Evolutionary conservation across 64 coral and sea anemone genomes (phyloP).

Genomic region (Stylophora pistillata): DNA sequence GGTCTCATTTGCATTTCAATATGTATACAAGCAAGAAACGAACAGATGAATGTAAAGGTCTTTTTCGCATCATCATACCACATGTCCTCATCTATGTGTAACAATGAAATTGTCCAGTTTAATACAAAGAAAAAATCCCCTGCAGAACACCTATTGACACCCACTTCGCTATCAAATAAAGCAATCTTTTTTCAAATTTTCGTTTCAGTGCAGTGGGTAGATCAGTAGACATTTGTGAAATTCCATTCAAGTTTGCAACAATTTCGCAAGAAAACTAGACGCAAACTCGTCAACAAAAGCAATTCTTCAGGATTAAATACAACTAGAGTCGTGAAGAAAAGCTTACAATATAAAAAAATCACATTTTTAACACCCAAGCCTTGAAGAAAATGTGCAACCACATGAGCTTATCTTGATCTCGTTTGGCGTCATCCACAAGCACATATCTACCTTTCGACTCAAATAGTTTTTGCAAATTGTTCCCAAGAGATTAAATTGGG

Average conservation of each 20-base stretch:
- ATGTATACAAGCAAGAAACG: conserved; percentile 8
- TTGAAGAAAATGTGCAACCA: conserved; percentile 10
- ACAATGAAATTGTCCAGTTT: not conserved
- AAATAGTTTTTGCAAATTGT: not conserved
- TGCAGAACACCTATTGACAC: not conserved
- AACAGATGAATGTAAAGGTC: not conserved
- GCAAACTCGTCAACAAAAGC: not conserved
- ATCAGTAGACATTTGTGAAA: conserved; percentile 5
- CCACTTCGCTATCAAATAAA: not conserved
- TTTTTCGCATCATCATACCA: conserved; percentile 27
- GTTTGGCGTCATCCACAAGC: not conserved
- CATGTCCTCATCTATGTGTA: conserved; percentile 17
- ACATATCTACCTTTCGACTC: not conserved
- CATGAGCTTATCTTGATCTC: not conserved
- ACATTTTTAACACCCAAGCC: not conserved
- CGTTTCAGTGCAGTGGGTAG: not conserved
- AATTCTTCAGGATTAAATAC: not conserved
- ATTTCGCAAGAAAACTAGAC: not conserved
- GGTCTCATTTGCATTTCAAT: conserved; percentile 27
- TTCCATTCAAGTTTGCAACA: not conserved
- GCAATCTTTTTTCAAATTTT: not conserved
- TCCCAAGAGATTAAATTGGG: not conserved
- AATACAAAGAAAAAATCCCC: not conserved
- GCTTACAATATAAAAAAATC: not conserved
- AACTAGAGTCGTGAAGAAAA: not conserved